These are phyloP conservation scores for Plotosus lineatus DNA, from an alignment of 2,113 vertebrate species.

Conservation along the genomic window DNA sequence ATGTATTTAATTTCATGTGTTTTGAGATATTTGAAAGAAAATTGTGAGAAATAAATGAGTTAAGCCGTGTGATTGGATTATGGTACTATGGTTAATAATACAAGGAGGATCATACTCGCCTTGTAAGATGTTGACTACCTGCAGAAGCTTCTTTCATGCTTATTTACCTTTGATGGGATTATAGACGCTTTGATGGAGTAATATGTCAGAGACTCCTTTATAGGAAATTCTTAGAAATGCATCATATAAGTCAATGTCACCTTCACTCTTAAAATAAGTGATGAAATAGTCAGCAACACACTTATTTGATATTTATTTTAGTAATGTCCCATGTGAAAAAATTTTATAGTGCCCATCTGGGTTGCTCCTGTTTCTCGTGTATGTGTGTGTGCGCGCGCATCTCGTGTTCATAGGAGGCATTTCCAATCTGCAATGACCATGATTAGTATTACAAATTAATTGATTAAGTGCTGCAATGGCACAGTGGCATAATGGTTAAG, in stretches of 20 bases:
- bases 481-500: too few species aligned
- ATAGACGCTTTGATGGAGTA: background rate
- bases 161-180: background rate
- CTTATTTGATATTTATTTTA: background rate
- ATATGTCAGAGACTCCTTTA: background rate
- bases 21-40: background rate
- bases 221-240: background rate
- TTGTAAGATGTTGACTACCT: background rate
- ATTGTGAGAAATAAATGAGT: background rate
- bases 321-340: background rate
- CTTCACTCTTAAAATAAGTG: background rate
- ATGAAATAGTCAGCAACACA: slow-evolving; percentile 10
- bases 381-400: background rate
- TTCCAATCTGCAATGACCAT: too few species aligned
- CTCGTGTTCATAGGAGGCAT: background rate
- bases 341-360: background rate
- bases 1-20: background rate
- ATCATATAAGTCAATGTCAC: background rate
- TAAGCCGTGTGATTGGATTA: background rate
- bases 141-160: background rate
- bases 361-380: background rate
- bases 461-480: too few species aligned
- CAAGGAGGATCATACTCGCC: background rate
- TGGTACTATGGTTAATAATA: background rate
- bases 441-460: background rate